Evolutionary conservation across 2,888 invertebrate genomes (phyloP), one percentile per base, ranked within the genome.

Genomic region (Phrixothrix hirtus): DNA sequence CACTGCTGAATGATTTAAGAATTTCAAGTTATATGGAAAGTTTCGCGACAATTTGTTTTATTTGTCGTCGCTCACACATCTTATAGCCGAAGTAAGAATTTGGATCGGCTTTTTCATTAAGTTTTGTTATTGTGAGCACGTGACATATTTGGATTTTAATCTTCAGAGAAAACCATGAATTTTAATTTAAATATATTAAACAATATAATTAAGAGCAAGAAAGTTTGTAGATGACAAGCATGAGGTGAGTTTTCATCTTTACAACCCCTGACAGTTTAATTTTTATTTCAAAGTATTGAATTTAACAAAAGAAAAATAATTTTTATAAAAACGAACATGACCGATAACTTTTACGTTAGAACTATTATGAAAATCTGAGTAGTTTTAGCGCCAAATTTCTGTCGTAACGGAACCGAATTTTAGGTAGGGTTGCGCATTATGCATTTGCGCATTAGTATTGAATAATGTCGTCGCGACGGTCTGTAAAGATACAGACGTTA

Each of bases 141-240:
- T 21, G 21, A 7, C 21, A 5, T 21, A 21, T 7, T 21, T 5
- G 4, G 4, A 21, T 29, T 32, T 16, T 21, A 35, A 48, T 46
- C 14, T 45, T 68, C 68, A 65, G 68, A 68, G 64, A 58, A 57
- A 61, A 67, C 55, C 58, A 67, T 70, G 72, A 60, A 58, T 61
- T 66, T 66, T 68, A 55, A 70, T 64, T 51, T 63, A 62, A 62
- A 58, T 59, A 56, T 52, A 52, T 54, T 55, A 37, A 59, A 49
- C 56, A 59, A 54, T 46, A 55, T 60, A 55, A 61, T 51, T 57
- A 67, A 66, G 62, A 67, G 59, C 60, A 65, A 67, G 68, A 71
- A 68, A 57, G 63, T 67, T 60, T 68, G 69, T 73, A 74, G 74
- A 75, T 75, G 75, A 75, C 69, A 67, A 70, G 68, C 62, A 66